Evolutionary conservation across 2,113 vertebrate species (phyloP), one percentile per base, ranked within the genome.

Genomic region (Mohoua ochrocephala): DNA sequence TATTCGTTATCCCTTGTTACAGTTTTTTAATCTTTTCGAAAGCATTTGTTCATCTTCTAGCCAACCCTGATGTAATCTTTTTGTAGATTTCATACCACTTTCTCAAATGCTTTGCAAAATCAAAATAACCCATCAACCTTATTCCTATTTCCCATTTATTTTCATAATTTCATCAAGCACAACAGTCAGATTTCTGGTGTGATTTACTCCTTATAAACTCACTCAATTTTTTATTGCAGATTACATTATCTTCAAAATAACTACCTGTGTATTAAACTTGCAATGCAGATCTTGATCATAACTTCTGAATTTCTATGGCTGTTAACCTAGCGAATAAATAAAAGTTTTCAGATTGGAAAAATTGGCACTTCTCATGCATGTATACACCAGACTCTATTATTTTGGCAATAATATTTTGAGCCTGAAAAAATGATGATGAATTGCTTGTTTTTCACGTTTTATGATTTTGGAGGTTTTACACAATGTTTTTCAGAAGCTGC

Each of bases 191-290:
- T 87, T 89, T 76, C 74, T 89, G 45, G 23, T 24, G 45, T 69
- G 93, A 97, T 95, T 95, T 91, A 77, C 89, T 93, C 59, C 35
- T 67, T 80, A 74, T 28, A 85, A 94, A 85, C 67, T 68, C 28
- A 39, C n/a, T 81, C 11, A 7, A 35, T 65, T 80, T 95, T 92
- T 95, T 53, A 75, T 93, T 47, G 1, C 33, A 65, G 39, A 74
- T 78, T 53, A 49, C 28, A 50, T 84, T 87, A 57, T 77, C 89
- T 93, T 89, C 49, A 77, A 27, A 80, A 57, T 67, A 84, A 45
- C 63, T 82, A 49, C 59, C 47, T 18, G 13, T 9, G 9, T 83
- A 68, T 87, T 89, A 87, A 94, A 45, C 52, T 80, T 85, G 30
- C 57, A 84, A 56, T n/a, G 22, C 33, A 60, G 69, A 31, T 81